phyloP scores from a whole-genome alignment of 2,113 vertebrate species.

The Collichthys lucidus region DNA sequence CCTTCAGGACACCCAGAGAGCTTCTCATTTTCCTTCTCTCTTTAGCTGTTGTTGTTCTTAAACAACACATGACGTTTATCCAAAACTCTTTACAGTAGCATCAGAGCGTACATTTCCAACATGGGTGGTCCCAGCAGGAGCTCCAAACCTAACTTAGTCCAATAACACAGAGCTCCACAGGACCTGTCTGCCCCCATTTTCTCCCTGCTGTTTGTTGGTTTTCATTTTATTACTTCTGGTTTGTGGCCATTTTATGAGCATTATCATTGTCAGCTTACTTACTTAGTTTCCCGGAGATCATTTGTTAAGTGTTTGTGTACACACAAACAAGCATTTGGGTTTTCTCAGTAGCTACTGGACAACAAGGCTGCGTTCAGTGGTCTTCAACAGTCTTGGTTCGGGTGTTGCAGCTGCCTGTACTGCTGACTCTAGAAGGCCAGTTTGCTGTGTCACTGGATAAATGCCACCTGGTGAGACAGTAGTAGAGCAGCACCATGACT shows the following conservation, averaged over 20 bases:
- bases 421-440: conserved; percentile 37
- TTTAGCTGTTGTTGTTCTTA: conserved; percentile 16
- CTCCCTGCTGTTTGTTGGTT: background rate
- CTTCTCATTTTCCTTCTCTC: conserved; percentile 30
- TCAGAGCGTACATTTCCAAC: background rate
- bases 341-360: background rate
- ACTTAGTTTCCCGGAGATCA: background rate
- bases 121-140: conserved; percentile 52
- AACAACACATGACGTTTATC: conserved; percentile 55
- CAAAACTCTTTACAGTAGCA: conserved; percentile 39
- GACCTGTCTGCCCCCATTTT: background rate
- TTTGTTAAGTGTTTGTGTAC: background rate
- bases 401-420: conserved; percentile 35
- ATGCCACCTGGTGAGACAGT: conserved; percentile 45
- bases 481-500: conserved; percentile 24
- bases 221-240: background rate
- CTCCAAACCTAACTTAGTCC: background rate
- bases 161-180: background rate
- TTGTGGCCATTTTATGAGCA: background rate
- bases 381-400: too few relatives aligned
- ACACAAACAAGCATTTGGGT: background rate
- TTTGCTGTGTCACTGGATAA: conserved; percentile 27
- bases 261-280: background rate
- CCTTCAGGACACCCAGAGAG: conserved; percentile 62
- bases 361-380: background rate